Evolutionary conservation across 2,113 vertebrate genomes (phyloP), one percentile per base, ranked within the genome.

Genomic region (Trinectes maculatus): DNA sequence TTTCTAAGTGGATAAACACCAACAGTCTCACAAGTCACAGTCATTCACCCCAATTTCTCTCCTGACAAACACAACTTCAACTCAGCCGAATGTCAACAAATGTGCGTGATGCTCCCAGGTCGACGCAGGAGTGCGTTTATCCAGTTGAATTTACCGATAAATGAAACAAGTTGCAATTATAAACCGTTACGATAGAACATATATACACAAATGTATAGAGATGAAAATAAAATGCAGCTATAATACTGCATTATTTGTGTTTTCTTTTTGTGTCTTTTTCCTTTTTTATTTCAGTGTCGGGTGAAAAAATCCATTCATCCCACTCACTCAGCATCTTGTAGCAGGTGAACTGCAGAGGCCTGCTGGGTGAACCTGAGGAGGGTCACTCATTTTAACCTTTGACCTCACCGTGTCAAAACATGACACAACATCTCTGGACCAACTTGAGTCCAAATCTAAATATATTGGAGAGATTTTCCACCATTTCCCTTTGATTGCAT

Each of bases 1-100:
- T 80, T 65, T 62, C 22, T 19, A 46, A 81, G 75, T 64, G 54
- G 65, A 78, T 71, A 62, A 81, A 85, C 49, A 68, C 43, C 19
- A 58, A 63, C 58, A 55, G 46, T 67, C 72, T 81, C 31, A 61
- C 34, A 46, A 74, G 44, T 70, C 71, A 71, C 62, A 73, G 29
- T 62, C 31, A 49, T 36, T 19, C 12, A 26, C 18, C 24, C 33
- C 37, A 62, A 56, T 74, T 61, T 49, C 9, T 34, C 58, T 40
- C 22, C 16, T 37, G 22, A 16, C 31, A 28, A 52, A 13, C 21
- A 49, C 12, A 60, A 25, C 15, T 39, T 31, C 4, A 39, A 12
- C 39, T 15, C 15, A 34, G 3, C 1, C 10, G 7, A n/a, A 26
- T 48, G 44, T 47, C 44, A 16, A 48, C 13, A 26, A 26, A n/a